These are phyloP conservation scores for Branchipolynoe longqiensis DNA, from an alignment of 2,888 invertebrate species.

Conservation along the genomic window DNA sequence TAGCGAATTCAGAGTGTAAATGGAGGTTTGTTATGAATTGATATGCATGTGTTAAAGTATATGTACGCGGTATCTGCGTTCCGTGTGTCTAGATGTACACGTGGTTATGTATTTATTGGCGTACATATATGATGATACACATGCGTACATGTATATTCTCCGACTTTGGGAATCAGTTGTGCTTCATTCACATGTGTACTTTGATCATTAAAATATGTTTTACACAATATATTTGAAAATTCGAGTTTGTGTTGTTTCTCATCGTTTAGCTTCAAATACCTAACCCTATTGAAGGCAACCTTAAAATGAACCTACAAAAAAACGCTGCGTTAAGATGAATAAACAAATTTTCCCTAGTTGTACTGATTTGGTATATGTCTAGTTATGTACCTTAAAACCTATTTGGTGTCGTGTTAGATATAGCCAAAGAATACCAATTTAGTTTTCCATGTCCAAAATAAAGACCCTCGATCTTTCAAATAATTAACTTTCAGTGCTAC, in stretches of 20 bases:
- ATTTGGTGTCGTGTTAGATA: no score
- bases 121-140: constrained; percentile 23
- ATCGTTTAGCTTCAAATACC: no score
- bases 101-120: constrained; percentile 2
- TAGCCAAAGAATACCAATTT: no score
- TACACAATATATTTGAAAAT: constrained; percentile 26
- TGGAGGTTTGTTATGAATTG: constrained; percentile 26
- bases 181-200: constrained; percentile 57
- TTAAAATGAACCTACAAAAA: no score
- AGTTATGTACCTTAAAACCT: no score
- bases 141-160: constrained; percentile 31
- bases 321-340: no score
- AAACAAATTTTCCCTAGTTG: no score
- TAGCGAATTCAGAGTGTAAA: constrained; percentile 35
- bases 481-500: no score
- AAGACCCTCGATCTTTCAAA: no score
- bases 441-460: no score
- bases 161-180: constrained; percentile 48
- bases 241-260: neutral
- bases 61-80: neutral
- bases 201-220: constrained; percentile 55
- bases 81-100: constrained; percentile 21
- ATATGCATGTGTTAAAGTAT: constrained; percentile 15
- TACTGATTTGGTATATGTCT: no score
- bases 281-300: no score